Conservation (phyloP, 2,113 vertebrate species). For the Anas platyrhynchos region DNA sequence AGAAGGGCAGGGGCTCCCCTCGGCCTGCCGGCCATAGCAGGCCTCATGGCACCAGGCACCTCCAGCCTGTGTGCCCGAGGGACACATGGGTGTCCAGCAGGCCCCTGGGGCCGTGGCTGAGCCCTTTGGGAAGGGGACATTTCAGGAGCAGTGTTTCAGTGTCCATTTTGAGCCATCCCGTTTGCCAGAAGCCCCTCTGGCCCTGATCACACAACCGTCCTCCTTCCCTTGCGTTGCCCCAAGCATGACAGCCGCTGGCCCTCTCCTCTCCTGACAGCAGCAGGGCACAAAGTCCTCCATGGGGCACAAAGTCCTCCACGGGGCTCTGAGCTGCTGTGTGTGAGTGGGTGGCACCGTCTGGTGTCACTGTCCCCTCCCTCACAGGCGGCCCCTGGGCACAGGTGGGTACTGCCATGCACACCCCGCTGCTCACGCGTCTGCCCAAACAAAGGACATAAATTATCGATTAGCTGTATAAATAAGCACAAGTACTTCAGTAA, state of each 20-base stretch:
- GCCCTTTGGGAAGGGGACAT: neutral
- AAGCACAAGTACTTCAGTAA: fast-evolving
- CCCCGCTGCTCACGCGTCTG: neutral
- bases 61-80: no score
- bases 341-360: neutral
- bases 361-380: neutral
- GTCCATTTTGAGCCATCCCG: fast-evolving
- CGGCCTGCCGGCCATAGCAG: neutral
- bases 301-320: neutral
- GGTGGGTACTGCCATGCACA: fast-evolving
- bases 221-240: neutral
- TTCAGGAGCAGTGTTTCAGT: fast-evolving
- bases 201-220: fast-evolving
- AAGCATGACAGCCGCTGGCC: neutral
- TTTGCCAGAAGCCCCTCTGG: neutral
- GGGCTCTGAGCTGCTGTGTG: neutral
- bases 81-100: neutral
- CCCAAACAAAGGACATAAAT: neutral
- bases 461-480: neutral
- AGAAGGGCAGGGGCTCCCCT: neutral
- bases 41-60: neutral
- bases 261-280: neutral
- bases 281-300: neutral
- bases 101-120: neutral
- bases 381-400: neutral